Base-by-base conservation (phyloP, 1,140 invertebrate genomes). In the Hypsibius dujardini region DNA sequence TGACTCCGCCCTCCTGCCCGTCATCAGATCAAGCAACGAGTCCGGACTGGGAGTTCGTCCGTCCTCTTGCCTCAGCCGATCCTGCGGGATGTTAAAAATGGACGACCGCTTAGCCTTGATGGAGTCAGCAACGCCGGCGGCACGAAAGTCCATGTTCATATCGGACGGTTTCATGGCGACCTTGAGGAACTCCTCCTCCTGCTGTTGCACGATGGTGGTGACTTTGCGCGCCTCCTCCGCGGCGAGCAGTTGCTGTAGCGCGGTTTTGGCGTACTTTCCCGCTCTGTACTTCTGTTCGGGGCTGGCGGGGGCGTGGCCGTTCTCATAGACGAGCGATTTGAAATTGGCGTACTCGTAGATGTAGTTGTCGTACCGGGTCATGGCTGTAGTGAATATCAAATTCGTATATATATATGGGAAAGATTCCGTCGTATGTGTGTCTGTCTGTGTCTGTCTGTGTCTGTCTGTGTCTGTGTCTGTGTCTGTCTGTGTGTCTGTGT, bases 111-210 rank as follows among this genome's bases (percentile, higher is more conserved):
- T 56, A 7, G 50, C n/a, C 50, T 12, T 56, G 50, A 56, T 56
- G n/a, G 50, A 56, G 50, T 56, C n/a, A 56, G 7, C 7, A n/a
- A n/a, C 50, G 50, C n/a, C n/a, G 7, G 50, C 50, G 7, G 7
- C n/a, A n/a, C 7, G 7, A n/a, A n/a, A 56, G 7, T 56, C 50
- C 50, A 56, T n/a, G 7, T 56, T 7, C 50, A n/a, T 7, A 7
- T 15, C 12, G 3, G 62, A 67, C 42, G 62, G 62, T 15, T 67
- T 67, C 12, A 67, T 12, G 62, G 62, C 62, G 12, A 67, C 42
- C 45, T 67, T 67, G 62, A 67, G 62, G 45, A 67, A 67, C 62
- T 67, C 12, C 42, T 12, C 62, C 42, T 67, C 62, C 42, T 67
- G 62, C 7, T 67, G 12, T 0, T 42, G 62, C 12, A 15, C 42